Percentiles rank a stretch among this genome's conserved stretches.
Evolutionary conservation across 2,888 invertebrate species (phyloP).

Genomic region (Campoplex capitator): DNA sequence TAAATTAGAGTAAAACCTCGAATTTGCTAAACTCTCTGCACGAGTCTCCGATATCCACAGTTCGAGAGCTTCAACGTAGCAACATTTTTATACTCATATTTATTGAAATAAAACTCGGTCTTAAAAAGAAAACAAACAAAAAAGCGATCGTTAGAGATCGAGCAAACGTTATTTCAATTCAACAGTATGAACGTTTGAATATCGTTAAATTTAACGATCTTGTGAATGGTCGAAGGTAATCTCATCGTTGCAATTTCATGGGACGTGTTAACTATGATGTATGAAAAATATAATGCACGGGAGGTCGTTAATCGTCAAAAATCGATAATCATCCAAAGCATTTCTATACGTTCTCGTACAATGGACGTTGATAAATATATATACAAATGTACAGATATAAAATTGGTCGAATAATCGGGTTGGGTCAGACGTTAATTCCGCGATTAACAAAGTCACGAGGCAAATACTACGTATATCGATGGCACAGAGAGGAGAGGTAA

Average conservation of each 20-base stretch:
- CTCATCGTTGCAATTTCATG: slow-evolving; percentile 2
- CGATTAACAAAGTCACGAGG: slow-evolving; percentile 49
- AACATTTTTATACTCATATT: neutral
- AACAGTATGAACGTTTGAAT: slow-evolving; percentile 13
- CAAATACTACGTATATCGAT: slow-evolving; percentile 42
- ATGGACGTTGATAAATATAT: neutral
- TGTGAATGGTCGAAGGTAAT: slow-evolving; percentile 1
- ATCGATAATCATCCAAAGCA: slow-evolving; percentile 50
- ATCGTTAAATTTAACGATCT: slow-evolving; percentile 41
- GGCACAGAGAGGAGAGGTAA: slow-evolving; percentile 21
- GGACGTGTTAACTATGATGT: neutral
- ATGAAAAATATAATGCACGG: slow-evolving; percentile 19
- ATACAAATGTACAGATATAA: neutral
- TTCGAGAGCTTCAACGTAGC: neutral
- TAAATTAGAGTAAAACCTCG: neutral
- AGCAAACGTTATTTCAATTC: slow-evolving; percentile 1
- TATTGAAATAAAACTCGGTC: slow-evolving; percentile 2
- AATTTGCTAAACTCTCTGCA: neutral
- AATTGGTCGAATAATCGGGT: neutral
- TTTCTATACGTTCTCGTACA: slow-evolving; percentile 13
- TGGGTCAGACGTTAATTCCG: slow-evolving; percentile 46
- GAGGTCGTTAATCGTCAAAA: slow-evolving; percentile 45
- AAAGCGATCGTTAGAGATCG: neutral
- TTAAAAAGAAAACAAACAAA: neutral
- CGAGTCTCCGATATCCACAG: neutral